phyloP scores from a whole-genome alignment of 1,140 invertebrate species.

The Brachionus sp. region DNA sequence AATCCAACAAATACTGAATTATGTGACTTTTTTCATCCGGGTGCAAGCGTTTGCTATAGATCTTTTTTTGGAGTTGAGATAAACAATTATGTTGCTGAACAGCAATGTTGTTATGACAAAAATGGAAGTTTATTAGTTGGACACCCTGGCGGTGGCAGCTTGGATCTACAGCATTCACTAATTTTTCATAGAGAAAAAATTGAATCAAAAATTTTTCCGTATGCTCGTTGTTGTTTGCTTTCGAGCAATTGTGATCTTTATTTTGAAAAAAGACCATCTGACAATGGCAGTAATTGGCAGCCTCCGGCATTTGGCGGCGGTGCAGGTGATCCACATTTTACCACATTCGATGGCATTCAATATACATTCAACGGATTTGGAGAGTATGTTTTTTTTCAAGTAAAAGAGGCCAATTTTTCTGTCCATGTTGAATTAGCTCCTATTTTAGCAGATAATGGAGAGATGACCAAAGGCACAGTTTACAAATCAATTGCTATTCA shows the following conservation, averaged over 20 bases:
- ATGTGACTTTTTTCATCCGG: neutral
- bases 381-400: slow-evolving; percentile 46
- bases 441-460: neutral
- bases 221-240: neutral
- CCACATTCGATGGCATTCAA: slow-evolving; percentile 47
- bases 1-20: neutral
- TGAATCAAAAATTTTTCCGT: neutral
- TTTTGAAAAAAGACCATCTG: neutral
- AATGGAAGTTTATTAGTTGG: neutral
- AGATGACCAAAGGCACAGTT: slow-evolving; percentile 45
- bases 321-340: slow-evolving; percentile 48
- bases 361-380: slow-evolving; percentile 50
- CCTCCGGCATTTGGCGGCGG: neutral
- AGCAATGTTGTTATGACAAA: slow-evolving; percentile 13
- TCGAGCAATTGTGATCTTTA: neutral
- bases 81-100: neutral
- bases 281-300: neutral
- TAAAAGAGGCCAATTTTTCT: slow-evolving; percentile 6
- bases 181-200: neutral
- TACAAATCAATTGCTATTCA: slow-evolving; percentile 47
- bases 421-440: slow-evolving; percentile 46
- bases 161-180: neutral
- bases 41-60: neutral
- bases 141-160: neutral
- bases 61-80: neutral